Base-by-base conservation (phyloP, 1,140 invertebrate species). In the Drosophila orena region DNA sequence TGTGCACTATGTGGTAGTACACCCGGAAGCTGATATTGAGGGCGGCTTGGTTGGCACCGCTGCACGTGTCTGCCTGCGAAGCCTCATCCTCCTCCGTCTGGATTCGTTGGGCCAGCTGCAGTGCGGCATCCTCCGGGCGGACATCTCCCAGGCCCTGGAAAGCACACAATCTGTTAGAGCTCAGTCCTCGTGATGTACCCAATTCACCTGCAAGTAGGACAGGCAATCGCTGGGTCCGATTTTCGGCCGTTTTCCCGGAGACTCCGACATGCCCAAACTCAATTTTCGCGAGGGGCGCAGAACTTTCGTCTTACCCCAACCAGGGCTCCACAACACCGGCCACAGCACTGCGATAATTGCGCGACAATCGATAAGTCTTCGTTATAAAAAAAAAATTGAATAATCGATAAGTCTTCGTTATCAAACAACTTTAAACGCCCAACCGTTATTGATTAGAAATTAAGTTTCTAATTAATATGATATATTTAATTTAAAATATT, bases 1-100 rank as follows among this genome's bases (percentile, higher is more conserved):
- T 81, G 50, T 92, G 77, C 4, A 81, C 15, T 11, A 92, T 50
- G 30, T 86, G 73, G 55, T 83, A 91, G 52, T 91, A 91, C 6
- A 70, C 71, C 3, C 91, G 86, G 20, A 90, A 92, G 0, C 43
- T 56, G 1, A 89, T 61, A 47, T 92, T 92, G 1, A 92, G 49
- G 2, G 79, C 54, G 12, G 84, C 84, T 43, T 89, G 84, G 46
- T 89, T 77, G 22, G 77, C 77, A 20, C 50, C 56, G 46, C 38
- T 69, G 53, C 47, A 20, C n/a, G 61, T 50, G n/a, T 74, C 76
- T 10, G 52, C 20, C 8, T 69, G 65, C 15, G 37, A 10, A 0
- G 64, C 49, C 22, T 84, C 76, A 6, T 55, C 59, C 22, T 84
- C 84, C n/a, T 65, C 64, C 15, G 49, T 12, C 37, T 42, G 44